Conservation (phyloP, 2,888 invertebrate genomes). For the Morpho deidamia region DNA sequence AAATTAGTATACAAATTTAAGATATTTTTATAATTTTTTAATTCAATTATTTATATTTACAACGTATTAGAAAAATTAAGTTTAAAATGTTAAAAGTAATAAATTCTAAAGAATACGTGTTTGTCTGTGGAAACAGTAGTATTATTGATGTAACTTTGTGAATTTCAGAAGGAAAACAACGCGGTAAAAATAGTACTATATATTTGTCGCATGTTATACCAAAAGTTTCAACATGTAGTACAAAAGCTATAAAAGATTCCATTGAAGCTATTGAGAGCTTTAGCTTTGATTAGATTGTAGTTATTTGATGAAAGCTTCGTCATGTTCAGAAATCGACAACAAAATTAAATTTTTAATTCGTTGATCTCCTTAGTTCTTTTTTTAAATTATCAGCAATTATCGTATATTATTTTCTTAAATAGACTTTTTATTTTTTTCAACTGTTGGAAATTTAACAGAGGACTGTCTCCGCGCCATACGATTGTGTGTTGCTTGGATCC, state of each 20-base stretch:
- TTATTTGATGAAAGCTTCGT: too few species aligned
- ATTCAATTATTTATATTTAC: neutral
- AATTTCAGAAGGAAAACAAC: slow-evolving; percentile 7
- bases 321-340: too few species aligned
- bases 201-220: neutral
- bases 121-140: slow-evolving; percentile 2
- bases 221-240: slow-evolving; percentile 2
- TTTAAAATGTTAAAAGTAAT: neutral
- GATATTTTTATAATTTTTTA: too few species aligned
- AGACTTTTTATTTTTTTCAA: too few species aligned
- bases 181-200: slow-evolving; percentile 1
- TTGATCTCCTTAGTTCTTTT: too few species aligned
- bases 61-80: neutral
- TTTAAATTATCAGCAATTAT: too few species aligned
- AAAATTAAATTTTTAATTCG: too few species aligned
- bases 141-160: slow-evolving; percentile 4
- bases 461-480: too few species aligned
- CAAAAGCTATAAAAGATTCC: slow-evolving; percentile 1
- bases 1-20: too few species aligned
- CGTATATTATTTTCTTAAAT: too few species aligned
- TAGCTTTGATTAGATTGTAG: neutral
- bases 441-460: too few species aligned
- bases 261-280: neutral
- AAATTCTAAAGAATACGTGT: slow-evolving; percentile 1
- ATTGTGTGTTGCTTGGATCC: too few species aligned